These are phyloP conservation scores for Temnopleurus reevesii DNA, from an alignment of 53 echinoderm and acorn worm genomes.

Conservation along the genomic window DNA sequence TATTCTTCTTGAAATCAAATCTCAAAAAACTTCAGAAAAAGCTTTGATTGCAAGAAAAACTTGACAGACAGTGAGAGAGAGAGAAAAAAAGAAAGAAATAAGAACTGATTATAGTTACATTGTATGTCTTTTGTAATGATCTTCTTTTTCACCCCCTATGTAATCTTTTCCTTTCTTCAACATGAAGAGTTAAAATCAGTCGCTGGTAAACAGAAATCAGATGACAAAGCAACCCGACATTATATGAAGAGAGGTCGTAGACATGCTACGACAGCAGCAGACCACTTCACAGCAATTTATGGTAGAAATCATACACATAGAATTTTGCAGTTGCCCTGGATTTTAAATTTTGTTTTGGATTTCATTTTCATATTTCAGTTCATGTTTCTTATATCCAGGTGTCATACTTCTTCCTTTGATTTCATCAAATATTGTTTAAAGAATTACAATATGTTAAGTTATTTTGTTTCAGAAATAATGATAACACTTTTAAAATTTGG, in stretches of 20 bases:
- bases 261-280: background rate
- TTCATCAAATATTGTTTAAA: too few species aligned
- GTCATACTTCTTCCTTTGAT: too few species aligned
- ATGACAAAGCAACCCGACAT: background rate
- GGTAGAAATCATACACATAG: background rate
- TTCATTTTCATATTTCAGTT: background rate
- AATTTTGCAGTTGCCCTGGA: background rate
- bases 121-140: background rate
- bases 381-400: background rate
- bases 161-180: background rate
- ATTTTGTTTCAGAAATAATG: too few species aligned
- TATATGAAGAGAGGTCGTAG: slow-evolving; percentile 42
- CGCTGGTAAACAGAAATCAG: background rate
- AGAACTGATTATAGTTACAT: too few species aligned
- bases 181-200: background rate
- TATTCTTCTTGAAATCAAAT: too few species aligned
- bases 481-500: too few species aligned
- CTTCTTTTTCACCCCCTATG: background rate
- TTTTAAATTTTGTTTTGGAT: background rate
- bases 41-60: too few species aligned
- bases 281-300: background rate
- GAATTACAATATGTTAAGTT: too few species aligned
- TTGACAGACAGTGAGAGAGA: too few species aligned
- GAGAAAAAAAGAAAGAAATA: too few species aligned
- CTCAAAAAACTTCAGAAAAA: too few species aligned